A percentile compares a stretch with the other conserved stretches of the same genome.
Evolutionary conservation across 1,140 invertebrate species (phyloP).

Genomic region (Calephelis virginiensis): DNA sequence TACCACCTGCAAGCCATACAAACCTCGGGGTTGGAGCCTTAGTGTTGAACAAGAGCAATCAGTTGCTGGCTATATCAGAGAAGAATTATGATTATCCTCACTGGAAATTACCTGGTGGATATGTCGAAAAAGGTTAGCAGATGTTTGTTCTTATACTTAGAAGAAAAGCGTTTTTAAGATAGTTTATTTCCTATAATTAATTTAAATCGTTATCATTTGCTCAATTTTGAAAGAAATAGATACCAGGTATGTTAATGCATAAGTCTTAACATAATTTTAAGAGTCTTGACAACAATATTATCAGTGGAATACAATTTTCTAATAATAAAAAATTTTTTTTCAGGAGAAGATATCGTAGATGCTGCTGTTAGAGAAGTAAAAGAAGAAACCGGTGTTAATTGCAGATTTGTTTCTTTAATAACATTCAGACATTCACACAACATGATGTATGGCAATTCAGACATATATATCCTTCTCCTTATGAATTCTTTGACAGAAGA

Average conservation of each 20-base stretch:
- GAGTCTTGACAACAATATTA: no score
- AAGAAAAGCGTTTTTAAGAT: no score
- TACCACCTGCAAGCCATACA: slow-evolving; percentile 91
- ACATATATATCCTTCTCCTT: slow-evolving; percentile 89
- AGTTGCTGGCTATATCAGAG: slow-evolving; percentile 90
- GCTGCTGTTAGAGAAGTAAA: slow-evolving; percentile 91
- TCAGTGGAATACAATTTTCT: no score
- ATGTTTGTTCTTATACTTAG: neutral
- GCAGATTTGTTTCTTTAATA: slow-evolving; percentile 87
- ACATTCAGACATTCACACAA: slow-evolving; percentile 87
- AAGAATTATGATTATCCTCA: slow-evolving; percentile 81
- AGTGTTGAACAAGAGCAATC: slow-evolving; percentile 86
- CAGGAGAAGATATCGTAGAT: slow-evolving; percentile 88
- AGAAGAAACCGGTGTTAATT: slow-evolving; percentile 92
- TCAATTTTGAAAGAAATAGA: no score
- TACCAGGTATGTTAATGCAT: no score
- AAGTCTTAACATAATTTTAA: no score
- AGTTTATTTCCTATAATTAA: no score
- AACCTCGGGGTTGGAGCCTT: slow-evolving; percentile 93
- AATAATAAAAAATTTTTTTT: slow-evolving; percentile 28
- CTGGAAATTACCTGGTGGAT: slow-evolving; percentile 96
- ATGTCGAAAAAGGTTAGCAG: slow-evolving; percentile 88
- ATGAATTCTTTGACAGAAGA: slow-evolving; percentile 83
- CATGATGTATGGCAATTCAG: slow-evolving; percentile 88
- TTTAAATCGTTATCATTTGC: no score